Evolutionary conservation across 2,888 invertebrate genomes (phyloP), one percentile per base, ranked within the genome.

Genomic region (Callyntrura guangdongensis): DNA sequence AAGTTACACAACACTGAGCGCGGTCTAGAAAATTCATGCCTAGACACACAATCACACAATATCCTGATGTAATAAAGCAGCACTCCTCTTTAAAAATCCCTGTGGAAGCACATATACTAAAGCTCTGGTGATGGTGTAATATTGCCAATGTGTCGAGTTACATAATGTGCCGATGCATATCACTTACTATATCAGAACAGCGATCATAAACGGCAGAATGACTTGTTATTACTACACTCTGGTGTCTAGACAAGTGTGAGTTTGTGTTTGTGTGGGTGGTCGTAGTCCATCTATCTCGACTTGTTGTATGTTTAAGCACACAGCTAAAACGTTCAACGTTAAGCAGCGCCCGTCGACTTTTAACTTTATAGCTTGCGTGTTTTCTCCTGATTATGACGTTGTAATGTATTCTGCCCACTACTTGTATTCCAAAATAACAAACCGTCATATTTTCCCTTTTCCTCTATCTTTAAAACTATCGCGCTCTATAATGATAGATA

Each of bases 281-380:
- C 3, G 69, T 69, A 17, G 27, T n/a, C 36, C n/a, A 69, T 69
- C 69, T 36, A n/a, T 36, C 36, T 36, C 36, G 6, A 36, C 69
- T 4, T 17, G 27, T 69, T 17, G n/a, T n/a, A n/a, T 36, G 20
- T 59, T n/a, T 36, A 59, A 81, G 56, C 49, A 53, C 79, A 79
- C 56, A 6, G n/a, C n/a, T n/a, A n/a, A n/a, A n/a, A n/a, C 9
- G 9, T 3, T 8, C n/a, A 81, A 27, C 59, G 45, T 20, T 81
- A 59, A 81, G 81, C 81, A 59, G 59, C 59, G n/a, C n/a, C 17
- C 81, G 36, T 81, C 59, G 27, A 81, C 59, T 12, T 27, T 36
- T 59, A 36, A 59, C 27, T n/a, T 49, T 12, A 3, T 22, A 17
- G 49, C 47, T 49, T 74, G 74, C 49, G n/a, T n/a, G n/a, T 47